Base-by-base conservation (phyloP, 2,797 vertebrate species). In the Enteromius viviparus region DNA sequence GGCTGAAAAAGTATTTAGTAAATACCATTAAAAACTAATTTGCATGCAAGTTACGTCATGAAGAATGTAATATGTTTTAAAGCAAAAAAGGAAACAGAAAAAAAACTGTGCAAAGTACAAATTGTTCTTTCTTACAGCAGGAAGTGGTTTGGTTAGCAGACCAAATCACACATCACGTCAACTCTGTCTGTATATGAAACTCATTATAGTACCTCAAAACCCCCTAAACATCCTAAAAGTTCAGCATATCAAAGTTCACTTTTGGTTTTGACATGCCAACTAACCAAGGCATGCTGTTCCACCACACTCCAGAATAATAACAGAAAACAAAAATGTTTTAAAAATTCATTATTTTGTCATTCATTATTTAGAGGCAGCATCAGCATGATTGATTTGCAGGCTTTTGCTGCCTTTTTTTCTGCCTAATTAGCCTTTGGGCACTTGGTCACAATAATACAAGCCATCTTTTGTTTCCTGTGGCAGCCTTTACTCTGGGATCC, bases 111-210 rank as follows among this genome's bases (percentile, higher is more conserved):
- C 26, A 77, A 26, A 66, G 93, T 86, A 93, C 93, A 93, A 14
- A 12, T 32, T 93, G 94, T 94, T 92, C 93, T 42, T 85, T 32
- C 4, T 10, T 47, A 42, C 88, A 89, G 85, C 89, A 93, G 93
- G 93, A 95, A 94, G 93, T 93, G 91, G 89, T 91, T 90, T 84
- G 80, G 51, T 89, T 88, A 91, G 86, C 81, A 90, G 85, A 90
- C 89, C 85, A 85, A 85, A 82, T 92, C 88, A 85, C 89, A 89
- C 21, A 75, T 84, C 5, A 82, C 79, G 66, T 47, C 9, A 40
- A 15, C 29, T 26, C 19, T 40, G 19, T 29, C n/a, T 75, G 10
- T 10, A 14, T 64, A 42, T 47, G 58, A 51, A 74, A 65, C 42
- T 47, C 14, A 6, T 21, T n/a, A 1, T 29, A 42, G 32, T 55